phyloP scores from a whole-genome alignment of 2,797 vertebrate species.

The Malurus leucopterus region DNA sequence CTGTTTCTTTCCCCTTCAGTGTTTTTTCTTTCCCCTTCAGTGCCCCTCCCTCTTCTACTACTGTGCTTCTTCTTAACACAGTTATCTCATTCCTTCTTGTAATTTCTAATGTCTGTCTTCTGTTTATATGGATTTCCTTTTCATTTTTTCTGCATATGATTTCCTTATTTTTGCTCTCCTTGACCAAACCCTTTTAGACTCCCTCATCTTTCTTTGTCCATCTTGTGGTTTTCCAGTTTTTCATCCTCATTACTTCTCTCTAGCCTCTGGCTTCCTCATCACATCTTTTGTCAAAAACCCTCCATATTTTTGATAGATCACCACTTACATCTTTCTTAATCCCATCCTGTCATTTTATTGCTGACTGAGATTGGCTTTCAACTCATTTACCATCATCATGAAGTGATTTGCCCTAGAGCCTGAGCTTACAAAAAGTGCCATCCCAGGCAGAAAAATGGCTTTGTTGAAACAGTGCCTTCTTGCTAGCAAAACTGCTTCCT shows the following conservation, averaged over 20 bases:
- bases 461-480: neutral
- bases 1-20: neutral
- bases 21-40: neutral
- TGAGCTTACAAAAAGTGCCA: neutral
- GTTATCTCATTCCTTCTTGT: neutral
- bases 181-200: neutral
- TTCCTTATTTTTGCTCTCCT: neutral
- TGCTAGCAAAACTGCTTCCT: neutral
- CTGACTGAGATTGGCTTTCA: conserved; percentile 35
- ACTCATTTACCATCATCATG: conserved; percentile 21
- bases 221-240: neutral
- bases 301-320: conserved; percentile 38
- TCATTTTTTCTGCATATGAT: neutral
- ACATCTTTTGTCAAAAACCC: conserved; percentile 31
- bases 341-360: conserved; percentile 22
- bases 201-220: neutral
- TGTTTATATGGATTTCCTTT: neutral
- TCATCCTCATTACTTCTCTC: neutral
- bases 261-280: conserved; percentile 8
- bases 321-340: conserved; percentile 35
- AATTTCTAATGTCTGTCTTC: neutral
- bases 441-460: conserved; percentile 9
- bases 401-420: conserved; percentile 23
- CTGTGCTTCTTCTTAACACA: neutral
- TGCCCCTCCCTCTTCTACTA: neutral